Conservation (phyloP, 2,797 vertebrate genomes). For the Coregonus suidteri region DNA sequence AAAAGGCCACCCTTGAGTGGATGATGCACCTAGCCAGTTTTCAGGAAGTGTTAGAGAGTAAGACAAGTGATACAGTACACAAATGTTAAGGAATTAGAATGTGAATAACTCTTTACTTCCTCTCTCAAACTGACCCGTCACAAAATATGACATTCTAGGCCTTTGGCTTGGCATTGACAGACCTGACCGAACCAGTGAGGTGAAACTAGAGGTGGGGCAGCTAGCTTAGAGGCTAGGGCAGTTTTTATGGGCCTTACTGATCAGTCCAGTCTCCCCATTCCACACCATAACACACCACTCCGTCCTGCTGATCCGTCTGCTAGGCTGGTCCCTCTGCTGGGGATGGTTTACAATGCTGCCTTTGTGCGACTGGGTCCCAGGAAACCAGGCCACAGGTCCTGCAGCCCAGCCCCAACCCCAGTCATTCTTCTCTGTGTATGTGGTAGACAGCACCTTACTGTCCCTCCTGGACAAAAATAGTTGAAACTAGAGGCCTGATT, state of each 20-base stretch:
- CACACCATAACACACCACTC: neutral
- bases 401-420: no score
- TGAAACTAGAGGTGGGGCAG: conserved; percentile 17
- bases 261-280: conserved; percentile 6
- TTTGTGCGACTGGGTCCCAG: conserved; percentile 8
- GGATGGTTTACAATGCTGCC: conserved; percentile 8
- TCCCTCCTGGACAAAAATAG: neutral
- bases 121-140: neutral
- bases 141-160: neutral
- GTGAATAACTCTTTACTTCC: neutral
- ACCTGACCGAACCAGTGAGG: neutral
- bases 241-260: conserved; percentile 7
- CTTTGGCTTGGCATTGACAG: neutral
- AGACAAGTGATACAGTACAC: neutral
- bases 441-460: conserved; percentile 1
- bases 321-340: neutral
- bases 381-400: conserved; percentile 2
- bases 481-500: neutral
- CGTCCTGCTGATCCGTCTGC: conserved; percentile 7
- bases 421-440: conserved; percentile 1
- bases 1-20: neutral
- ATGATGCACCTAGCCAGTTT: neutral
- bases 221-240: neutral
- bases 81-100: neutral
- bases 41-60: neutral